phyloP scores from a whole-genome alignment of 2,113 vertebrate species.

The Xenotilapia flavipinnis region DNA sequence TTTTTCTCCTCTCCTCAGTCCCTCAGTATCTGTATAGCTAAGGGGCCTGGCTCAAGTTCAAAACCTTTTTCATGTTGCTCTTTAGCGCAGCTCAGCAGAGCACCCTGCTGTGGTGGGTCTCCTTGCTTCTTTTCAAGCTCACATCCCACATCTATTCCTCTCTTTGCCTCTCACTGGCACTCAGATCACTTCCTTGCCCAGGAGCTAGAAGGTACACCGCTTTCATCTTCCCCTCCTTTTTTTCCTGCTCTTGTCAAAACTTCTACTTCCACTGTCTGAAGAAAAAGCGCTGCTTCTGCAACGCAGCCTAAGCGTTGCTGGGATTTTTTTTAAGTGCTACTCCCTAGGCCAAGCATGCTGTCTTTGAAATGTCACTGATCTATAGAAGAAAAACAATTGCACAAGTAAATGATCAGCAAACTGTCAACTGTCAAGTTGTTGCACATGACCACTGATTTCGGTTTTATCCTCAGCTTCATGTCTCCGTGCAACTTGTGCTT shows the following conservation, averaged over 20 bases:
- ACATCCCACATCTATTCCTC: not conserved
- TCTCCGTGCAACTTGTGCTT: not conserved
- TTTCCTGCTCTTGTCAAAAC: slow-evolving; percentile 17
- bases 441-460: not conserved
- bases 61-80: slow-evolving; percentile 25
- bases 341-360: not conserved
- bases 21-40: not conserved
- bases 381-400: not conserved
- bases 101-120: slow-evolving; percentile 32
- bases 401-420: not conserved
- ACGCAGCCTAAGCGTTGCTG: not conserved
- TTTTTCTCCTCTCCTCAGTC: not conserved
- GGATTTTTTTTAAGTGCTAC: not conserved
- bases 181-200: slow-evolving; percentile 1
- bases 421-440: not conserved
- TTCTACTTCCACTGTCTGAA: not conserved
- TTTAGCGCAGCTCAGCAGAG: not conserved
- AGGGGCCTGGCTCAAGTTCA: slow-evolving; percentile 10
- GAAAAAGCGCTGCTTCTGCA: slow-evolving; percentile 4
- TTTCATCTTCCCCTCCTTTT: slow-evolving; percentile 22
- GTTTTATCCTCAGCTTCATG: not conserved
- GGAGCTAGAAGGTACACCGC: slow-evolving; percentile 3
- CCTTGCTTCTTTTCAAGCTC: not conserved
- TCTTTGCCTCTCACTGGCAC: not conserved
- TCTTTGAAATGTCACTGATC: not conserved